Percentiles rank a stretch among this genome's conserved stretches.
These are phyloP conservation scores for Pitta sordida DNA, from an alignment of 2,113 vertebrate species.

Conservation along the genomic window DNA sequence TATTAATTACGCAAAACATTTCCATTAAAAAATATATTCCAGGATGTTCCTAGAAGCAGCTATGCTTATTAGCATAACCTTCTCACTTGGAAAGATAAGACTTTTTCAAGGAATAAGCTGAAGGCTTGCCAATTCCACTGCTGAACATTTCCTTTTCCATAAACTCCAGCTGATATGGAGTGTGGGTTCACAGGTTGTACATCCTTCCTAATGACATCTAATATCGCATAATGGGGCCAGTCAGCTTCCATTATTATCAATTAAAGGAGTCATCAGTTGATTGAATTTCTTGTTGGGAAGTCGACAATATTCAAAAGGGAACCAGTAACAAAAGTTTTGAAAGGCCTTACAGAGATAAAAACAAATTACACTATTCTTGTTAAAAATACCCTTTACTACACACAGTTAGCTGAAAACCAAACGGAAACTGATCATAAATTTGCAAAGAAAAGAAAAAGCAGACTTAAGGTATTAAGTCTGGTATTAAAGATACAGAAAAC, in stretches of 20 bases:
- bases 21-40: background rate
- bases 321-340: background rate
- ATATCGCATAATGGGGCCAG: background rate
- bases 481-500: background rate
- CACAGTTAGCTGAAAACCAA: background rate
- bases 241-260: background rate
- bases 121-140: background rate
- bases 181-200: background rate
- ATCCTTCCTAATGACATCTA: constrained; percentile 8
- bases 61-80: background rate
- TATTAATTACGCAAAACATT: background rate
- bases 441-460: background rate
- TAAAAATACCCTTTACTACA: background rate
- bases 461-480: background rate
- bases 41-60: constrained; percentile 2
- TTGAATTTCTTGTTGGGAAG: background rate
- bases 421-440: background rate
- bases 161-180: background rate
- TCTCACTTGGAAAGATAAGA: background rate
- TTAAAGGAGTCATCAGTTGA: background rate
- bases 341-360: background rate
- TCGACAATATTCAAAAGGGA: background rate
- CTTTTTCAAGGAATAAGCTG: background rate
- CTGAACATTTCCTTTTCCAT: background rate
- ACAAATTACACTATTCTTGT: background rate